Percentiles rank a stretch among this genome's conserved stretches.
These are phyloP conservation scores for Calephelis perditalis DNA, from an alignment of 2,888 invertebrate species.

Conservation along the genomic window DNA sequence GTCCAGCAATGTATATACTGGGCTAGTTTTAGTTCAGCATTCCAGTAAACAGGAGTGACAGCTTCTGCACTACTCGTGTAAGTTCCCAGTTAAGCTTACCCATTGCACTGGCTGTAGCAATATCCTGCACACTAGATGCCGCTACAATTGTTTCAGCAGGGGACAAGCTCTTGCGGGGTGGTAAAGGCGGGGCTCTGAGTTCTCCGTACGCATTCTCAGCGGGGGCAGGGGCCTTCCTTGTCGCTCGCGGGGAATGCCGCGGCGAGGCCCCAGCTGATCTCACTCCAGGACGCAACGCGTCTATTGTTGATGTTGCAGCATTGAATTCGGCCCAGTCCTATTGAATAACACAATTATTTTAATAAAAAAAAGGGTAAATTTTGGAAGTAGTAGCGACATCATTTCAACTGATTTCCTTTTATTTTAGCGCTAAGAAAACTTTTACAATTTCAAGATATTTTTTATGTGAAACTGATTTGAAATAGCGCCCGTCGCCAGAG, in stretches of 20 bases:
- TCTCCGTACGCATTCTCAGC: conserved; percentile 67
- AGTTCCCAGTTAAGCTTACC: conserved; percentile 16
- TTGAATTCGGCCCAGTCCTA: conserved; percentile 82
- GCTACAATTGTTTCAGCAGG: conserved; percentile 57
- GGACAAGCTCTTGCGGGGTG: conserved; percentile 77
- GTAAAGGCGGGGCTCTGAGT: conserved; percentile 69
- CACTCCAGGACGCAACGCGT: conserved; percentile 64
- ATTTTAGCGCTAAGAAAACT: no score
- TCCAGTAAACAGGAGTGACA: no score
- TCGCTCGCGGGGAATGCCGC: conserved; percentile 62
- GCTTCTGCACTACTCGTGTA: no score
- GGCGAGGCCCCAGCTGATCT: conserved; percentile 80
- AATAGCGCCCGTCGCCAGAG: no score
- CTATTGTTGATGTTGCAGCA: conserved; percentile 80
- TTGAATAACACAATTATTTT: neutral
- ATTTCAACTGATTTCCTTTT: no score
- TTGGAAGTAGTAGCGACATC: no score
- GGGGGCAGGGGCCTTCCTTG: conserved; percentile 43
- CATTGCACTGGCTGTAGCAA: conserved; percentile 50
- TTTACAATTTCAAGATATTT: no score
- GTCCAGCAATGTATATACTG: no score
- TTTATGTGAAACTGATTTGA: no score
- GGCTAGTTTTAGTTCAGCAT: no score
- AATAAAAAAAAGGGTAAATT: neutral
- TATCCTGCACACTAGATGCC: conserved; percentile 65